A percentile compares a stretch with the other conserved stretches of the same genome.
Evolutionary conservation across 2,888 invertebrate species (phyloP).

Genomic region (Thyatira batis): DNA sequence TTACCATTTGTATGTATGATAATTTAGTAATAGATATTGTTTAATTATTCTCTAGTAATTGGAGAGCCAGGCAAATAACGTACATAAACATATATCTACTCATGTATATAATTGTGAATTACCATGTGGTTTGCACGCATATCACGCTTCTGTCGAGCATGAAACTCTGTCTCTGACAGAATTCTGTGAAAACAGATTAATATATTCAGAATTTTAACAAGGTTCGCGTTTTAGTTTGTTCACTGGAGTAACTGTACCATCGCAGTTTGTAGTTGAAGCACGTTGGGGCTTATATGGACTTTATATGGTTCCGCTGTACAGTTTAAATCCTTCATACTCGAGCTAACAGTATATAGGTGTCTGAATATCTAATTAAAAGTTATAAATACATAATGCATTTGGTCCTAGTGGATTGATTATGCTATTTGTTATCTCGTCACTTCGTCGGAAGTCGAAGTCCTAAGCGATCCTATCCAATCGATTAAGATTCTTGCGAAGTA

Average conservation of each 20-base stretch:
- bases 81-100: neutral
- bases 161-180: constrained; percentile 16
- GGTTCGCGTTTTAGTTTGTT: neutral
- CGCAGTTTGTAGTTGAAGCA: neutral
- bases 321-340: neutral
- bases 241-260: neutral
- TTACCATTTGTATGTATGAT: no score
- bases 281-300: neutral
- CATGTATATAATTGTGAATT: neutral
- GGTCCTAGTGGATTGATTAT: neutral
- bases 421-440: neutral
- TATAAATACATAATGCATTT: neutral
- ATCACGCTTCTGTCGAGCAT: constrained; percentile 12
- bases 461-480: neutral
- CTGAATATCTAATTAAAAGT: no score
- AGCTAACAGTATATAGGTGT: no score
- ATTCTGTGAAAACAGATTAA: neutral
- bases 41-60: neutral
- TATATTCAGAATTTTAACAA: neutral
- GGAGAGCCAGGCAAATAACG: neutral
- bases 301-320: neutral
- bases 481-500: constrained; percentile 1
- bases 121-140: neutral
- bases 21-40: no score
- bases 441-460: neutral